Evolutionary conservation across 2,797 vertebrate genomes (phyloP).

Genomic region (Cyprinodon diabolis): DNA sequence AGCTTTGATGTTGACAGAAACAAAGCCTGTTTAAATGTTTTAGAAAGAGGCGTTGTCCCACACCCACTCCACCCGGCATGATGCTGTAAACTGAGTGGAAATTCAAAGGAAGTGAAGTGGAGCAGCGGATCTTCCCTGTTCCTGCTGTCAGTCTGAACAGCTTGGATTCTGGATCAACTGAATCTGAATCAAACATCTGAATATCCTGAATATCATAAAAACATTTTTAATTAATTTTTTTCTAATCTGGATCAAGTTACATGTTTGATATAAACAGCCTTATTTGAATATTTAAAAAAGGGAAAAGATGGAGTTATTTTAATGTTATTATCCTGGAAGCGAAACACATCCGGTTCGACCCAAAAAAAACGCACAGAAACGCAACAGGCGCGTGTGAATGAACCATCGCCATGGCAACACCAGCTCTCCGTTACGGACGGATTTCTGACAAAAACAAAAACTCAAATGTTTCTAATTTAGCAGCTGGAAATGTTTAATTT

Average conservation of each 20-base stretch:
- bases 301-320: too few relatives aligned
- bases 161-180: conserved; percentile 28
- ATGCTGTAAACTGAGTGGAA: not conserved
- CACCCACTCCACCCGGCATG: not conserved
- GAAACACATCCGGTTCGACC: not conserved
- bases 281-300: not conserved
- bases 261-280: not conserved
- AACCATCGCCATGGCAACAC: conserved; percentile 5
- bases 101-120: not conserved
- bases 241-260: not conserved
- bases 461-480: too few relatives aligned
- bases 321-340: not conserved
- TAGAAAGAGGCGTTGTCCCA: not conserved
- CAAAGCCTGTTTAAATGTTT: not conserved
- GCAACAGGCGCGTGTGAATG: not conserved
- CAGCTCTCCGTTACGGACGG: not conserved
- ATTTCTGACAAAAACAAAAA: not conserved
- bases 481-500: not conserved
- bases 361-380: not conserved
- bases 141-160: not conserved
- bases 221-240: not conserved
- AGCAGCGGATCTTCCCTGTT: too few relatives aligned
- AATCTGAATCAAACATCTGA: conserved; percentile 18
- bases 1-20: not conserved
- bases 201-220: too few relatives aligned